A percentile compares a stretch with the other conserved stretches of the same genome.
phyloP scores from a whole-genome alignment of 2,797 vertebrate genomes.

The Urophycis tenuis region DNA sequence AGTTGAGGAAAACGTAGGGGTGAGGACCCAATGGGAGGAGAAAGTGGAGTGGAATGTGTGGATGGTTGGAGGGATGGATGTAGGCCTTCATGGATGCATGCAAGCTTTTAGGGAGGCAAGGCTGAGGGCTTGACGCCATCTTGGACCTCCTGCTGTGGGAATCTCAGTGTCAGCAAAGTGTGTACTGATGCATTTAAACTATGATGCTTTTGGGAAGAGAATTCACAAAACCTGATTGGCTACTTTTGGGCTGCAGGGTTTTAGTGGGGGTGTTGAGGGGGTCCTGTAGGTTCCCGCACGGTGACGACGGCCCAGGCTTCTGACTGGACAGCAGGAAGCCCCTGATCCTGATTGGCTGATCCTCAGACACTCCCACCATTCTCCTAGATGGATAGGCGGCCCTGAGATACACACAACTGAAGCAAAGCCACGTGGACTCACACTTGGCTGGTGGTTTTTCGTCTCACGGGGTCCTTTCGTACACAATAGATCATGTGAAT shows the following conservation, averaged over 20 bases:
- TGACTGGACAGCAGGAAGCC: slow-evolving; percentile 51
- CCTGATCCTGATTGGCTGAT: slow-evolving; percentile 40
- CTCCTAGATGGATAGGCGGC: not conserved
- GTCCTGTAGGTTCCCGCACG: slow-evolving; percentile 16
- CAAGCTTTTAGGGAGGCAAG: slow-evolving; percentile 10
- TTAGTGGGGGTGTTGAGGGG: not conserved
- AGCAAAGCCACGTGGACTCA: not conserved
- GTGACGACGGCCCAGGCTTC: slow-evolving; percentile 48
- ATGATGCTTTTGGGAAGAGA: too few species aligned
- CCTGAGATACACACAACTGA: too few species aligned
- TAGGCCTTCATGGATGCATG: too few species aligned
- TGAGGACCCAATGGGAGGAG: not conserved
- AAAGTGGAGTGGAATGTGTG: not conserved
- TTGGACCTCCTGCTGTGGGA: slow-evolving; percentile 44
- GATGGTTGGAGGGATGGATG: slow-evolving; percentile 3
- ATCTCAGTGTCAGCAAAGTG: not conserved
- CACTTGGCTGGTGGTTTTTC: not conserved
- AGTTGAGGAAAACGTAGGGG: not conserved
- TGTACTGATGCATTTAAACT: too few species aligned
- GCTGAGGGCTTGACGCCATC: slow-evolving; percentile 56
- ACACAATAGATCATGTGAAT: too few species aligned
- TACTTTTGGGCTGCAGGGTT: not conserved
- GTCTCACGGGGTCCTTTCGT: too few species aligned
- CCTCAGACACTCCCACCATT: slow-evolving; percentile 21
- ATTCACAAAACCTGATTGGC: not conserved